A percentile compares a stretch with the other conserved stretches of the same genome.
Conservation (phyloP, 2,888 invertebrate species). For the Drosophila barbarae region DNA sequence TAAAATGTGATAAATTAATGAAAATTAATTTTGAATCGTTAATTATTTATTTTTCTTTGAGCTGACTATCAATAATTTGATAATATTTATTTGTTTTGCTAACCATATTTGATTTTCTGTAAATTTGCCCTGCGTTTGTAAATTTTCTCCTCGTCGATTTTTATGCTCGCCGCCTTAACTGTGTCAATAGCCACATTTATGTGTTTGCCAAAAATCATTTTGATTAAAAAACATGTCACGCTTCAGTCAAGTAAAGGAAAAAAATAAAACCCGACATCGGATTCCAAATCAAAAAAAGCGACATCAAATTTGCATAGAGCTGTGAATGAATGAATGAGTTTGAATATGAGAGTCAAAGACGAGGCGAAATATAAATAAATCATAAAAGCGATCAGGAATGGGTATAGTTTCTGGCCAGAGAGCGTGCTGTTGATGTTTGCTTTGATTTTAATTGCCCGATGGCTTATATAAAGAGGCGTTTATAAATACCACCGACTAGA, state of each 20-base stretch:
- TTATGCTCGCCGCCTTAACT: constrained; percentile 59
- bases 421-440: constrained; percentile 55
- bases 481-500: constrained; percentile 29
- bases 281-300: constrained; percentile 23
- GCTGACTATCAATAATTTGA: constrained; percentile 13
- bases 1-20: constrained; percentile 26
- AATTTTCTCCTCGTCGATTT: constrained; percentile 37
- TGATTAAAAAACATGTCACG: constrained; percentile 69
- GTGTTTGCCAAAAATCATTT: constrained; percentile 46
- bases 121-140: constrained; percentile 14
- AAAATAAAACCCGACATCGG: constrained; percentile 39
- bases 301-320: constrained; percentile 60
- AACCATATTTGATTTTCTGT: constrained; percentile 18
- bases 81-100: constrained; percentile 19
- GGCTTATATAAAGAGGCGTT: constrained; percentile 51
- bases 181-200: constrained; percentile 70
- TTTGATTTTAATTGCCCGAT: constrained; percentile 59
- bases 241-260: constrained; percentile 52
- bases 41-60: constrained; percentile 2
- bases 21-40: constrained; percentile 20
- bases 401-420: constrained; percentile 58
- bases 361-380: constrained; percentile 41
- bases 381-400: constrained; percentile 33
- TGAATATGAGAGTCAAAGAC: constrained; percentile 22
- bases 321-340: constrained; percentile 55